Conservation (phyloP, 2,888 invertebrate species). For the Cyrtodaria siliqua region DNA sequence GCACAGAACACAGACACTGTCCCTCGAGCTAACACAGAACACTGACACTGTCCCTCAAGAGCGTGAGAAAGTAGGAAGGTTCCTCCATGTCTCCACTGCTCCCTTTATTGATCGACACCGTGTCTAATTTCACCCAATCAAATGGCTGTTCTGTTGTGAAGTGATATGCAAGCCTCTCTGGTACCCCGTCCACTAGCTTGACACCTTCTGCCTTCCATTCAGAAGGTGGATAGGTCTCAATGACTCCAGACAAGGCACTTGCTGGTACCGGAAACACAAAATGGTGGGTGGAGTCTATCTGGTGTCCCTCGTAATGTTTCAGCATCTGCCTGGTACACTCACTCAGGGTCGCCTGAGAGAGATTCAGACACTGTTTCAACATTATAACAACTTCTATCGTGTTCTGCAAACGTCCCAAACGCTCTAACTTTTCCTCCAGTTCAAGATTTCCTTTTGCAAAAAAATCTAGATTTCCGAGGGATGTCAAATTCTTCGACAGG, state of each 20-base stretch:
- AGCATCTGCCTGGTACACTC: constrained; percentile 70
- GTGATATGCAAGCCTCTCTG: constrained; percentile 58
- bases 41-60: constrained; percentile 48
- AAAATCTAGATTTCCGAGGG: constrained; percentile 63
- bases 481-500: constrained; percentile 73
- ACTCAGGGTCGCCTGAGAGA: constrained; percentile 68
- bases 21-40: constrained; percentile 24
- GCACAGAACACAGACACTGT: too few relatives aligned
- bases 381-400: constrained; percentile 77
- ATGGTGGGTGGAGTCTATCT: constrained; percentile 50
- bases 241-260: constrained; percentile 51
- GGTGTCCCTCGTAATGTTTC: constrained; percentile 68
- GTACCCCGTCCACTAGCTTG: constrained; percentile 49
- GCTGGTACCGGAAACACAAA: constrained; percentile 72
- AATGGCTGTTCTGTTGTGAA: constrained; percentile 67
- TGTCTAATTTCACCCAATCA: constrained; percentile 49
- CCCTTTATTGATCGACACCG: background rate
- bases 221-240: constrained; percentile 63
- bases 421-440: constrained; percentile 60
- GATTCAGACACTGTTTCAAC: constrained; percentile 72
- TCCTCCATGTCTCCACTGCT: constrained; percentile 35
- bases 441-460: constrained; percentile 57
- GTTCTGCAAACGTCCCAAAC: constrained; percentile 74
- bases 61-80: constrained; percentile 49
- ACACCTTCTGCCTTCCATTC: constrained; percentile 66